Evolutionary conservation across 35 echinoderm and acorn worm species (phyloP), one percentile per base, ranked within the genome.

Genomic region (Heliocidaris tuberculata): DNA sequence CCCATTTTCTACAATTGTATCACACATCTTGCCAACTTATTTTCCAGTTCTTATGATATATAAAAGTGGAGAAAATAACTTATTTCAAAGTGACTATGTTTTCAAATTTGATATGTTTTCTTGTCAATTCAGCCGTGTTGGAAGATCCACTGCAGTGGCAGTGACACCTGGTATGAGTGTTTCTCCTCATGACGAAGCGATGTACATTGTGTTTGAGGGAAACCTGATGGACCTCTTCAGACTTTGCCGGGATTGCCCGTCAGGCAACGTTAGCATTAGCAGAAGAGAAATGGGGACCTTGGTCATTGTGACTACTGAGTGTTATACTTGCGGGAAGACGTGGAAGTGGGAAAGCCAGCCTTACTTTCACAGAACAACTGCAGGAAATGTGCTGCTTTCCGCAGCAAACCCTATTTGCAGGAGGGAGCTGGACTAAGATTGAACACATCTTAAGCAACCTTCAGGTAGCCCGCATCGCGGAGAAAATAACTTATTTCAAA

Each of bases 301-400:
- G 31, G 30, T 88, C 11, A 42, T 42, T 15, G 31, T 88, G 13
- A 42, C 27, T 3, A 17, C 86, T 3, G 86, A 88, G 12, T 88
- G 86, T 27, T 42, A 6, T 3, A 13, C 86, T 17, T 88, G 86
- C 31, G 31, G 47, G 7, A 48, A 15, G 10, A 48, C n/a, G 16
- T 13, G 47, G 31, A 88, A 90, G 60, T 96, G 96, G 94, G 42
- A 35, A 11, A 96, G 96, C 56, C 96, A 96, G 47, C 94, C 94
- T 2, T 60, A 42, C n/a, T 93, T 93, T 48, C 19, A 50, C 47
- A 94, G 95, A 31, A 86, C 31, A 16, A 92, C 96, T 50, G 94
- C 94, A 31, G 94, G 91, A 7, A 97, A 95, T 71, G 19, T 95
- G 5, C 19, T 90, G 7, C 31, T 97, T 31, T 95, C 96, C 2